Evolutionary conservation across 2,888 invertebrate species (phyloP), one percentile per base, ranked within the genome.

Genomic region (Brachypalpus laphriformis): DNA sequence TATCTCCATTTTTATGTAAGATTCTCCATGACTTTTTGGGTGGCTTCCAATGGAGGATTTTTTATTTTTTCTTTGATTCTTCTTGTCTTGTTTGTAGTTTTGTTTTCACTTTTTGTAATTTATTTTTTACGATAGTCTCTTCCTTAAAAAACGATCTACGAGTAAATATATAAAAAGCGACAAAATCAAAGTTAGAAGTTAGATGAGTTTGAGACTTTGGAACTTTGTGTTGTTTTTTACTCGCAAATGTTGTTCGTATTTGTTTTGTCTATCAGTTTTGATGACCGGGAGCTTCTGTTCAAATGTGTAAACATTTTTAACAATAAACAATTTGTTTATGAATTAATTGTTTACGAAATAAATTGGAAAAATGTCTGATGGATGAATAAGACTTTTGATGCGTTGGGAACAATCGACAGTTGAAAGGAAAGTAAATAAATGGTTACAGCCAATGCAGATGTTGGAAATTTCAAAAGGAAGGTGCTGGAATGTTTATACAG

Each of bases 21-120:
- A n/a, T 56, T 75, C 40, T 66, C 34, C 37, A 66, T 57, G 31
- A 18, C 1, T 65, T 66, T 66, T 65, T 75, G 47, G 47, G 71
- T 49, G 71, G 31, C 11, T 59, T 71, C 28, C 47, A 56, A 31
- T 28, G 47, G 25, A 25, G 22, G 3, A 11, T 1, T n/a, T 28
- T 56, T 65, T 37, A 28, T n/a, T 47, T 66, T 7, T 16, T 75
- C 4, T 47, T 68, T 2, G 25, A n/a, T n/a, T n/a, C 0, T 61
- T 61, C 18, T 16, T 22, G 14, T 42, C 65, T 31, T 75, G 3
- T 61, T 63, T 20, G 31, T 25, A 45, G 25, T 45, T 65, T 28
- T 47, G 56, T 34, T 54, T 42, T 31, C 5, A 37, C 14, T 54
- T 31, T 40, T 42, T 20, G n/a, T 16, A 5, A 4, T 1, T n/a